Base-by-base conservation (phyloP, 1,140 invertebrate genomes). In the Forficula auricularia region DNA sequence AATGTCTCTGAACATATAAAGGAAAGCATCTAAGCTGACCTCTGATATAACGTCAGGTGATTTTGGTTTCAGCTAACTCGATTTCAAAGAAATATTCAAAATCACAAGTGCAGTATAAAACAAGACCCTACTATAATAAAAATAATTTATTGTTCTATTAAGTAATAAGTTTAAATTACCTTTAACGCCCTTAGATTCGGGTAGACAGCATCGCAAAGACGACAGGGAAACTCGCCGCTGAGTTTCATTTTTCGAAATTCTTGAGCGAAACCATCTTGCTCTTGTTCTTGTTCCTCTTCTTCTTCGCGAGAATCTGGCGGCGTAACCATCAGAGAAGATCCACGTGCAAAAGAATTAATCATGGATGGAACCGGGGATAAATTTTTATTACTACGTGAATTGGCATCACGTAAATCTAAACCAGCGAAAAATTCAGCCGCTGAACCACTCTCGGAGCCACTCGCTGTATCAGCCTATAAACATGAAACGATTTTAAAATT, bases 111-210 rank as follows among this genome's bases (percentile, higher is more conserved):
- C n/a, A n/a, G n/a, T n/a, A n/a, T n/a, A n/a, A n/a, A n/a, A n/a
- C n/a, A n/a, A n/a, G n/a, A n/a, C n/a, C n/a, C n/a, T n/a, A n/a
- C n/a, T n/a, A n/a, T n/a, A n/a, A n/a, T n/a, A n/a, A n/a, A n/a
- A n/a, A n/a, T n/a, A n/a, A n/a, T n/a, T n/a, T n/a, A n/a, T n/a
- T n/a, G n/a, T n/a, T n/a, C n/a, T n/a, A n/a, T n/a, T n/a, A n/a
- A n/a, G n/a, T n/a, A n/a, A n/a, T n/a, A n/a, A n/a, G n/a, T n/a
- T n/a, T n/a, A n/a, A n/a, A 10, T 27, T 27, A 27, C 22, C 58
- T 90, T 90, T 1, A 91, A 63, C 1, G 86, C 83, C 8, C 86
- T 68, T n/a, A 91, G 62, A 56, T 90, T 92, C 0, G 83, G 82
- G 51, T 89, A 91, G 2, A 86, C 73, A 0, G 77, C 73, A 0